Conservation (phyloP, 2,113 vertebrate genomes). For the Clupea harengus region DNA sequence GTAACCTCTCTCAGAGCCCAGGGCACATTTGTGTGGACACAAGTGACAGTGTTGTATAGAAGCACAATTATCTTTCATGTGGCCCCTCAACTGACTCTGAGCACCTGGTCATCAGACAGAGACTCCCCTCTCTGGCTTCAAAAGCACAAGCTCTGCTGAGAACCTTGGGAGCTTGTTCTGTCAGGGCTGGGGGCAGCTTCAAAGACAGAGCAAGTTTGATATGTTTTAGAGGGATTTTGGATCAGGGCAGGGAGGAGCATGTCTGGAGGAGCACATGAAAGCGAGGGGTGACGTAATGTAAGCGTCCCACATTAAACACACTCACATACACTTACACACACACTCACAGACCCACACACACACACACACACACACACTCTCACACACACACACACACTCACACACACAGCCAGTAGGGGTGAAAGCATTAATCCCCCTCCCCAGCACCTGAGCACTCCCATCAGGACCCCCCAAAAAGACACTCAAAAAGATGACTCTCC, state of each 20-base stretch:
- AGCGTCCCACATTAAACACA: background rate
- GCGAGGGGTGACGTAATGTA: background rate
- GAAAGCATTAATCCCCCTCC: background rate
- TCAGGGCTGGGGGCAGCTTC: background rate
- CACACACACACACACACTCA: background rate
- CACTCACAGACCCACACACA: background rate
- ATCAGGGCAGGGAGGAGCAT: background rate
- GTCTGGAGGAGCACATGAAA: background rate
- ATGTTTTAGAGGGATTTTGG: conserved; percentile 1
- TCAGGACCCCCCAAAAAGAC: background rate
- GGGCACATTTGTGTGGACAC: background rate
- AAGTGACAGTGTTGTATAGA: background rate
- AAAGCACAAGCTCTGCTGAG: background rate
- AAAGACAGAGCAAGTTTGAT: conserved; percentile 9
- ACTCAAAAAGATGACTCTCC: background rate
- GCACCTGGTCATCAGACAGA: background rate
- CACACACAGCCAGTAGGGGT: background rate
- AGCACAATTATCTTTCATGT: background rate
- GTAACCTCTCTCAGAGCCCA: background rate
- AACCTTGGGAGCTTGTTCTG: background rate
- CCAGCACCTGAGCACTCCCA: background rate
- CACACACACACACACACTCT: background rate
- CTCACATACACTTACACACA: background rate
- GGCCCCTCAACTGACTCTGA: background rate
- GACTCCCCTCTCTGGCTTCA: background rate